These are phyloP conservation scores for Cliona cf. orientalis DNA, from an alignment of 37 sponge, comb jelly and placozoan genomes.

Conservation along the genomic window DNA sequence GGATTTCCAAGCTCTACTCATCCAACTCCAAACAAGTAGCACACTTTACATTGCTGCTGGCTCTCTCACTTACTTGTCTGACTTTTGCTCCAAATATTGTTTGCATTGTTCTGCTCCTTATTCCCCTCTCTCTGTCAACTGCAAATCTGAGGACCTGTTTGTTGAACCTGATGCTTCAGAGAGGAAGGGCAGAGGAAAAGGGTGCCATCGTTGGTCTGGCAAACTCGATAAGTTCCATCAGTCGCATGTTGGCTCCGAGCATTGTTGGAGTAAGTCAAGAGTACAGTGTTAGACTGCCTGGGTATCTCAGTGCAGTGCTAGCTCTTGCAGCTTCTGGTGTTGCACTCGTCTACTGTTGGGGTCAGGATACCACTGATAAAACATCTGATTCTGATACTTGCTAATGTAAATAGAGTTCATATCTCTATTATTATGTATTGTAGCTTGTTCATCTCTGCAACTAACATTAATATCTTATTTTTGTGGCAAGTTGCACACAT, in stretches of 20 bases:
- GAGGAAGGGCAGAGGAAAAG: constrained; percentile 49
- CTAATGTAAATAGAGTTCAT: no score
- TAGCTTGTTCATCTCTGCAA: no score
- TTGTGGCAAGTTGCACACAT: no score
- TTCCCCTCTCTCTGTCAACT: constrained; percentile 64
- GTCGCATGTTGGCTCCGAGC: constrained; percentile 66
- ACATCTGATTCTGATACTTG: no score
- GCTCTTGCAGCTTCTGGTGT: constrained; percentile 25
- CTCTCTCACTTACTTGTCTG: constrained; percentile 20
- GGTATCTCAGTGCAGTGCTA: constrained; percentile 32
- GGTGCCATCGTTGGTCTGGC: constrained; percentile 79
- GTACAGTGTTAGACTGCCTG: constrained; percentile 21
- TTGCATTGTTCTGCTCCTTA: constrained; percentile 27
- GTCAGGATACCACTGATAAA: no score
- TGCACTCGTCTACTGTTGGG: no score
- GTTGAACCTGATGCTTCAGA: constrained; percentile 29
- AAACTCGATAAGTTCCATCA: constrained; percentile 58
- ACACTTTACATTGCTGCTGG: constrained; percentile 53
- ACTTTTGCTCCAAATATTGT: constrained; percentile 43
- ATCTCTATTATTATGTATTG: no score
- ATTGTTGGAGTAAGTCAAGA: constrained; percentile 71
- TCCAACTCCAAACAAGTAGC: constrained; percentile 15
- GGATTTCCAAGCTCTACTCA: constrained; percentile 48
- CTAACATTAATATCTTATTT: no score
- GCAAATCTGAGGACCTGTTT: constrained; percentile 58